phyloP scores from a whole-genome alignment of 1,140 invertebrate genomes.

The Drosophila simulans region DNA sequence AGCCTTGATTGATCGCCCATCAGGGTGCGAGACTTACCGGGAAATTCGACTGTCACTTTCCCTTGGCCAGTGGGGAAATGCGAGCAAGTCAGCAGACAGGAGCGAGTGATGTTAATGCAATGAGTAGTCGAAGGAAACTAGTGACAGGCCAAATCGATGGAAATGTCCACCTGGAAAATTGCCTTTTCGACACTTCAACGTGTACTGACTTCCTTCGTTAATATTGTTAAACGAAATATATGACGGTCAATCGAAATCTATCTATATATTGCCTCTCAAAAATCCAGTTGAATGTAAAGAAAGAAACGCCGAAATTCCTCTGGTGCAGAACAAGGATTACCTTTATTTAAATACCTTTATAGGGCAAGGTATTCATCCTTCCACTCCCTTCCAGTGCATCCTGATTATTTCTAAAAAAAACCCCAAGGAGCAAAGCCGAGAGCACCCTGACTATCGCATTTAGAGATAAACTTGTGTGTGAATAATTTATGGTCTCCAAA shows the following conservation, averaged over 20 bases:
- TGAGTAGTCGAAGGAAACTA: slow-evolving; percentile 2
- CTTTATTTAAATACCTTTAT: not conserved
- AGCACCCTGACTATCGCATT: slow-evolving; percentile 24
- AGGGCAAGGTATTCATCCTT: no score
- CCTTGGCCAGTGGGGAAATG: slow-evolving; percentile 29
- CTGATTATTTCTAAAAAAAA: slow-evolving; percentile 1
- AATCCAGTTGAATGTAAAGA: not conserved
- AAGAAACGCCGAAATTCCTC: not conserved
- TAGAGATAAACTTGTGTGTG: slow-evolving; percentile 33
- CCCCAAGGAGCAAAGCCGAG: not conserved
- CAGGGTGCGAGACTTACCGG: slow-evolving; percentile 35
- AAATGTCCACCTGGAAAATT: not conserved
- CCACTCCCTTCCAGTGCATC: no score
- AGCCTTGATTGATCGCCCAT: slow-evolving; percentile 64
- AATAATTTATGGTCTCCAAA: slow-evolving; percentile 45
- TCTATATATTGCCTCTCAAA: not conserved
- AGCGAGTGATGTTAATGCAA: slow-evolving; percentile 13
- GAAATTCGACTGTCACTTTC: slow-evolving; percentile 70
- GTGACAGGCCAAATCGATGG: not conserved
- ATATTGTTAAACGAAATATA: not conserved
- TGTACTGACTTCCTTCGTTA: not conserved
- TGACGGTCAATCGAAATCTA: no score
- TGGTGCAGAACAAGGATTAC: not conserved
- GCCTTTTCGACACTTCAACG: not conserved
- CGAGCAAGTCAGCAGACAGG: slow-evolving; percentile 8